Base-by-base conservation (phyloP, 2,888 invertebrate genomes). In the Lamellibrachia satsuma region DNA sequence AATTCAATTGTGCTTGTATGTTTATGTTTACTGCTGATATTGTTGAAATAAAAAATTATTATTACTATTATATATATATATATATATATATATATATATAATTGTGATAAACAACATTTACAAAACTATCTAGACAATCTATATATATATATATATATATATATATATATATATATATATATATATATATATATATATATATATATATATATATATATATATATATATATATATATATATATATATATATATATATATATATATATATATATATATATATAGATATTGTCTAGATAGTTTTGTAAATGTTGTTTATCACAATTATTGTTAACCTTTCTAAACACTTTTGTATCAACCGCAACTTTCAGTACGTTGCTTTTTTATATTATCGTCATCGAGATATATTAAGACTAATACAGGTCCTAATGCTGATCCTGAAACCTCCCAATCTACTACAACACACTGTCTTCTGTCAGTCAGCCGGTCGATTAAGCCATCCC, bases 141-240 rank as follows among this genome's bases (percentile, higher is more conserved):
- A 90, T 90, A 90, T 90, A 90, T 90, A 90, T 90, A 15, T 90
- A 15, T 90, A 15, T 90, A 90, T 90, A 15, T 90, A 55, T 90
- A 90, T 90, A 90, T 90, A 90, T 90, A 90, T 90, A 15, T 90
- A 15, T 90, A 15, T 90, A 90, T 90, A 15, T 90, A 55, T 90
- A 90, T 90, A 90, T 90, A 90, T 90, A 90, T 90, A 15, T 90
- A 15, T 90, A 15, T 90, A 90, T 90, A 15, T 90, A 55, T 90
- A 90, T 90, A 90, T 90, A 90, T 90, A 90, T 90, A 15, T 90
- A 15, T 90, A 15, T 90, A 90, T 90, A 15, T 90, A 55, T 90
- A 90, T 90, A 90, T 90, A 90, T 90, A 90, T 90, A 15, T 90
- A 15, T 90, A 15, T 90, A 90, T 90, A 15, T 90, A 55, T 90